phyloP scores from a whole-genome alignment of 2,797 vertebrate genomes.

The Etheostoma nigrum region DNA sequence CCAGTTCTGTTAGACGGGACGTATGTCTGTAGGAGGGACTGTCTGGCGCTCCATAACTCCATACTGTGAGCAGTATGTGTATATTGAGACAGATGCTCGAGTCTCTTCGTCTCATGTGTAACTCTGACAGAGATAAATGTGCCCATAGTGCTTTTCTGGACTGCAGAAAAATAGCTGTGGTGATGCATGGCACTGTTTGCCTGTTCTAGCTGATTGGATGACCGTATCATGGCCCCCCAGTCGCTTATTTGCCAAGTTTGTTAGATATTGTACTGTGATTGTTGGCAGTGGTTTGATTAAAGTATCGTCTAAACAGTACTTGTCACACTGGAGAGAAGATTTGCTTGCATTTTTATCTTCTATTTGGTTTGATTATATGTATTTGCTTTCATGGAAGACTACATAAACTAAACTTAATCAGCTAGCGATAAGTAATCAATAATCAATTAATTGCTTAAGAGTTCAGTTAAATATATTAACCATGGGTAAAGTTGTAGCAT shows the following conservation, averaged over 20 bases:
- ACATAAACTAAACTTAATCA: neutral
- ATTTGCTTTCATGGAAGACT: neutral
- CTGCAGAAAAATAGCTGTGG: conserved; percentile 30
- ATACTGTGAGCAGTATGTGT: conserved; percentile 51
- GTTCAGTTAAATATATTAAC: neutral
- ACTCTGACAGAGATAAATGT: conserved; percentile 69
- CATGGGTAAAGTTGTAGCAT: neutral
- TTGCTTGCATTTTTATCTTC: neutral
- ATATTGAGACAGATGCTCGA: conserved; percentile 64
- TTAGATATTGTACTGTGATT: conserved; percentile 9
- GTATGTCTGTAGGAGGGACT: conserved; percentile 63
- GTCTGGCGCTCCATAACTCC: conserved; percentile 55
- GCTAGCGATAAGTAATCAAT: neutral
- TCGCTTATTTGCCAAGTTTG: conserved; percentile 18
- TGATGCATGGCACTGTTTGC: conserved; percentile 15
- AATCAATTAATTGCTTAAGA: neutral
- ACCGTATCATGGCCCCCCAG: neutral
- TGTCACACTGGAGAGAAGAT: neutral
- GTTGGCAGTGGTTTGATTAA: conserved; percentile 5
- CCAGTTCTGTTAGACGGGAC: conserved; percentile 35
- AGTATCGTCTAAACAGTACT: neutral
- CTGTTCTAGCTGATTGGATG: conserved; percentile 25
- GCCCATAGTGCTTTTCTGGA: conserved; percentile 46
- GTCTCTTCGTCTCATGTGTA: conserved; percentile 45
- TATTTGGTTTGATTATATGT: neutral